Conservation (phyloP, 2,797 vertebrate genomes). For the Onychomys leucogaster region DNA sequence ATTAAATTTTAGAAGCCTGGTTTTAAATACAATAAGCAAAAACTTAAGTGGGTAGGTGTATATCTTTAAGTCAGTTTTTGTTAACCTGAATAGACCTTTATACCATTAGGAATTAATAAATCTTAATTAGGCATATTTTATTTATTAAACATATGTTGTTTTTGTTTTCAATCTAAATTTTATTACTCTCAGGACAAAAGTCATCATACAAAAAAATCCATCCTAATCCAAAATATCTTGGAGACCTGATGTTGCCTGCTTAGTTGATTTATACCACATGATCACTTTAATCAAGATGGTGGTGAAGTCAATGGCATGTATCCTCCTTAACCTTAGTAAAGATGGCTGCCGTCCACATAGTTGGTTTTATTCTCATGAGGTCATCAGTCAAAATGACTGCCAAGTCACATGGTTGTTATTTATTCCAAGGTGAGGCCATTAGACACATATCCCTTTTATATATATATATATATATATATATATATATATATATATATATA, state of each 20-base stretch:
- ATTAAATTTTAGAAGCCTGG: too few relatives aligned
- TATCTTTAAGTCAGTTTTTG: not conserved
- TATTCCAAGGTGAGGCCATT: not conserved
- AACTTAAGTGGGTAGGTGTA: too few relatives aligned
- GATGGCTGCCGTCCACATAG: not conserved
- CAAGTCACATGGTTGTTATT: not conserved
- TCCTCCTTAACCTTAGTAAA: not conserved
- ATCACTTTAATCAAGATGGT: not conserved
- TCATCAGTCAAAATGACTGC: not conserved
- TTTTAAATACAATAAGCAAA: too few relatives aligned
- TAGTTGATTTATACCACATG: not conserved
- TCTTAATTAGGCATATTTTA: too few relatives aligned
- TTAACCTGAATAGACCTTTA: not conserved
- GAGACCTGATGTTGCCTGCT: not conserved
- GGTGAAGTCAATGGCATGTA: not conserved
- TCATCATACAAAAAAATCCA: not conserved
- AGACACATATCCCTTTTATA: not conserved
- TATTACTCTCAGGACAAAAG: not conserved
- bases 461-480: too few relatives aligned
- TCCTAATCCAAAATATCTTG: not conserved
- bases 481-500: too few relatives aligned
- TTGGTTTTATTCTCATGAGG: not conserved
- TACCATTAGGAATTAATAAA: too few relatives aligned
- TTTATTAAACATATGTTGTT: too few relatives aligned
- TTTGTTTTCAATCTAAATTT: too few relatives aligned